A percentile compares a stretch with the other conserved stretches of the same genome.
These are phyloP conservation scores for Lytechinus variegatus DNA, from an alignment of 35 echinoderm and acorn worm species.

Conservation along the genomic window DNA sequence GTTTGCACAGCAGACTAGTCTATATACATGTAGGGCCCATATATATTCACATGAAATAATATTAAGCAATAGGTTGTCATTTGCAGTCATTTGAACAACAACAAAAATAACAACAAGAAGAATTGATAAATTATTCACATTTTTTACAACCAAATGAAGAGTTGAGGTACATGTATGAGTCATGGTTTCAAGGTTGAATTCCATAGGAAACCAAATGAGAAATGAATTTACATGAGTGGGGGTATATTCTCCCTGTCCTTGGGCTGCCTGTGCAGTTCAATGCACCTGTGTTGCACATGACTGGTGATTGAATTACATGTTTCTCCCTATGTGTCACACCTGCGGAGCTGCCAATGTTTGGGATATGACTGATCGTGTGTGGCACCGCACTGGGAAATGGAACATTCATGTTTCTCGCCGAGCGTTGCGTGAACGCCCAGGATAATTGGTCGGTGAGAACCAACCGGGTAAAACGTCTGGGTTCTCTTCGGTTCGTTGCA, in stretches of 20 bases:
- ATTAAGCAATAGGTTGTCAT: no score
- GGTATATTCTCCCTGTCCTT: neutral
- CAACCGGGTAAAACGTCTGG: neutral
- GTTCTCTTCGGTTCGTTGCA: neutral
- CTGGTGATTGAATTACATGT: neutral
- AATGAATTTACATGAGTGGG: neutral
- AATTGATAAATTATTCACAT: no score
- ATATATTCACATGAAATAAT: no score
- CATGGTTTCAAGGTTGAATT: neutral
- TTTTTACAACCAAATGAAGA: no score
- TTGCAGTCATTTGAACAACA: no score
- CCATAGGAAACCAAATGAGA: neutral
- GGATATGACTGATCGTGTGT: neutral
- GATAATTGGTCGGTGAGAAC: neutral
- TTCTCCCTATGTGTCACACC: neutral
- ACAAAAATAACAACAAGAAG: no score
- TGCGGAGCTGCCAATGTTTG: neutral
- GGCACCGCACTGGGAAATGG: neutral
- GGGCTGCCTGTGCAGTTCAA: neutral
- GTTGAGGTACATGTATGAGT: neutral
- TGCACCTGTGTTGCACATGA: neutral
- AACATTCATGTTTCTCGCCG: neutral
- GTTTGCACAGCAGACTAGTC: no score
- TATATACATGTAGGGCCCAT: no score
- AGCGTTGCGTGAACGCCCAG: constrained; percentile 6